phyloP scores from a whole-genome alignment of 2,797 vertebrate genomes.

The Xenops minutus region DNA sequence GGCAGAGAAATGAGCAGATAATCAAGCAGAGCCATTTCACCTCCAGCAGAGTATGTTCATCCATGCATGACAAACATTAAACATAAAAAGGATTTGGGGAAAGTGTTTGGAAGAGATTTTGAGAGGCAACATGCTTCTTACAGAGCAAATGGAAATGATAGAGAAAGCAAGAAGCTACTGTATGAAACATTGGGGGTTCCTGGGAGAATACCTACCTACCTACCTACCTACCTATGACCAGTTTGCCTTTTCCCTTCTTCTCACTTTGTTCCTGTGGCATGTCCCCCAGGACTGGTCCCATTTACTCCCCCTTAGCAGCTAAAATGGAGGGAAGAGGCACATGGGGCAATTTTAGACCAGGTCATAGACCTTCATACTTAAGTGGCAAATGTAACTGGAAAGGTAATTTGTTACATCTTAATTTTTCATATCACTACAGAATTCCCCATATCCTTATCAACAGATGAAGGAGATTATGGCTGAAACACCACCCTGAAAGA shows the following conservation, averaged over 20 bases:
- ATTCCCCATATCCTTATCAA: neutral
- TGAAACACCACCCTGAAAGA: neutral
- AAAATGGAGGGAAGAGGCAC: neutral
- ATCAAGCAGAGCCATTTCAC: slow-evolving; percentile 36
- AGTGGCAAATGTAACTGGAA: neutral
- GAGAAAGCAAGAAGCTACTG: neutral
- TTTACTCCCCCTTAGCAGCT: neutral
- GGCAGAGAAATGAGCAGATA: slow-evolving; percentile 43
- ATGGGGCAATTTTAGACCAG: neutral
- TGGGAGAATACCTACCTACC: neutral
- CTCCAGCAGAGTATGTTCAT: slow-evolving; percentile 30
- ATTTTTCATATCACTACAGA: neutral
- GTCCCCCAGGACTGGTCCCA: neutral
- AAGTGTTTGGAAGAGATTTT: neutral
- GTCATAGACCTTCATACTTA: neutral
- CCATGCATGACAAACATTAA: neutral
- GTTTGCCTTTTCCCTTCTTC: neutral
- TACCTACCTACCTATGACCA: neutral
- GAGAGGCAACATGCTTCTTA: neutral
- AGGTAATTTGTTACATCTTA: neutral
- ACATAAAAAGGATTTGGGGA: neutral
- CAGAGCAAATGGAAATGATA: neutral
- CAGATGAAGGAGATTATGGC: neutral
- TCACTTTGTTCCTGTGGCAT: neutral
- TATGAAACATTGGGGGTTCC: neutral